phyloP scores from a whole-genome alignment of 1,140 invertebrate genomes.

The Cardiocondyla obscurior region DNA sequence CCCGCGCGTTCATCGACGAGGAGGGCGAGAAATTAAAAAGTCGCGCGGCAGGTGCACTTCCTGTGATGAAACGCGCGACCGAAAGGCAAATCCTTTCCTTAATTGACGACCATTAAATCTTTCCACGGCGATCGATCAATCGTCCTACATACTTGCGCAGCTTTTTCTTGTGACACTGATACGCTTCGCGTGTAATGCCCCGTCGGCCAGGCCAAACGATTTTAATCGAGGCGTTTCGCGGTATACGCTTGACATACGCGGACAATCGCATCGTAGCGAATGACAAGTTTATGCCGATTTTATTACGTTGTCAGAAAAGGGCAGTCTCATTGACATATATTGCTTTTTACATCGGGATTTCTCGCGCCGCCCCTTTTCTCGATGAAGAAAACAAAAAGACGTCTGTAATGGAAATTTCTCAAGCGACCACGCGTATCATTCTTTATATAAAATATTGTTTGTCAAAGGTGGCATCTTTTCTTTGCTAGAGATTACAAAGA shows the following conservation, averaged over 20 bases:
- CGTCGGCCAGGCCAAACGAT: background rate
- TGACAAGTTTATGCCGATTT: background rate
- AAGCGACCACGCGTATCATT: background rate
- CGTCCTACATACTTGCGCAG: slow-evolving; percentile 40
- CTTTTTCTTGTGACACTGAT: slow-evolving; percentile 44
- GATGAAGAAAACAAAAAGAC: background rate
- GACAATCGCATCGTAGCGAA: background rate
- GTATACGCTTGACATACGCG: background rate
- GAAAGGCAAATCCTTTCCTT: slow-evolving; percentile 42
- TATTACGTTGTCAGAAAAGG: background rate
- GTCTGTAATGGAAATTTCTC: background rate
- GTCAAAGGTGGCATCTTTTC: background rate
- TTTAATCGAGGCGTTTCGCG: background rate
- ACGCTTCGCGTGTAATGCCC: slow-evolving; percentile 6
- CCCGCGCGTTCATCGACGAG: slow-evolving; percentile 10
- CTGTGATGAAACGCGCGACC: slow-evolving; percentile 41
- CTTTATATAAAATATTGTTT: background rate
- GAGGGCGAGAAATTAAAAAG: slow-evolving; percentile 38
- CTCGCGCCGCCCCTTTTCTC: background rate
- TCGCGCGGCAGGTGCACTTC: slow-evolving; percentile 43
- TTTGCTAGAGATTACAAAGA: background rate
- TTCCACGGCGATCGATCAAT: slow-evolving; percentile 44
- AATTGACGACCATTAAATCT: slow-evolving; percentile 52
- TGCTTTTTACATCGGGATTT: background rate
- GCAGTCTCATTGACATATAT: background rate